Conservation (phyloP, 2,888 invertebrate genomes). For the Lochmaea capreae region DNA sequence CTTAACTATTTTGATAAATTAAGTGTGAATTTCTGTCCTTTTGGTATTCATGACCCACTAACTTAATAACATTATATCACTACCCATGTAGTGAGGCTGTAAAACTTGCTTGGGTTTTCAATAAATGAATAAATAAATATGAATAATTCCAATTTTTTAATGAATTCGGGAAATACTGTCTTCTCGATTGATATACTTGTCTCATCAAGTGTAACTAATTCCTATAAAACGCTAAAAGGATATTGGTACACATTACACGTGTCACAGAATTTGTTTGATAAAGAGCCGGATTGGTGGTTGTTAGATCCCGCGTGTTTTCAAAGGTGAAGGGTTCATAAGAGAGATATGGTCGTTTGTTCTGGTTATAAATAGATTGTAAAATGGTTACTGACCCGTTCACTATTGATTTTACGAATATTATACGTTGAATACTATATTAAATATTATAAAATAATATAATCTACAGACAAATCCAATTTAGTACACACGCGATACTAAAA, state of each 20-base stretch:
- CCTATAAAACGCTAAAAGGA: constrained; percentile 14
- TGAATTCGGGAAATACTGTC: no score
- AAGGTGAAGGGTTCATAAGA: constrained; percentile 19
- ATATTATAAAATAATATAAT: not conserved
- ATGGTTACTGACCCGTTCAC: constrained; percentile 10
- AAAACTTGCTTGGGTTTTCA: no score
- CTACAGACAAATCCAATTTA: not conserved
- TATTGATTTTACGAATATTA: not conserved
- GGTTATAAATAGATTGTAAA: constrained; percentile 11
- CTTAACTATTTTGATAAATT: no score
- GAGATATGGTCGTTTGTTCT: not conserved
- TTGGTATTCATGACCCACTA: no score
- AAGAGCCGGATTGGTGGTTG: constrained; percentile 15
- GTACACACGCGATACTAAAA: no score
- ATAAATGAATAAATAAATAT: no score
- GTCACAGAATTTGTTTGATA: constrained; percentile 24
- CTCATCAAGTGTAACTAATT: constrained; percentile 18
- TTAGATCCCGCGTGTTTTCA: constrained; percentile 18
- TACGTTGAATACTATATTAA: not conserved
- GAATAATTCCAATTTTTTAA: no score
- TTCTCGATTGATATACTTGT: not conserved
- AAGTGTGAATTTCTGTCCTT: no score
- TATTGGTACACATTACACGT: constrained; percentile 18
- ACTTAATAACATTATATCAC: no score
- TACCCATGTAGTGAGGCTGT: no score